phyloP scores from a whole-genome alignment of 2,113 vertebrate genomes.

The Naja naja region DNA sequence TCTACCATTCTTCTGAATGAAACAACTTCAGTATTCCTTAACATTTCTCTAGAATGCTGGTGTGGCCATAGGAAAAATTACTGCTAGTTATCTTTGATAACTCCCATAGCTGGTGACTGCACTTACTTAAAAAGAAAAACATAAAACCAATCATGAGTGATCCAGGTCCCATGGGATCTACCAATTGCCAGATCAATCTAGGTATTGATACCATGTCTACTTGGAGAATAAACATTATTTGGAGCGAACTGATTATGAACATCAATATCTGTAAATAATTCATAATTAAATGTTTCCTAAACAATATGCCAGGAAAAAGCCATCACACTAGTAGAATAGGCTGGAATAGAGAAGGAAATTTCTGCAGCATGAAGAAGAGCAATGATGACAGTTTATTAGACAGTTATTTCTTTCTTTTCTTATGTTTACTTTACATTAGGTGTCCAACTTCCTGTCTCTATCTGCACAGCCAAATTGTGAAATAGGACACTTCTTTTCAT shows the following conservation, averaged over 20 bases:
- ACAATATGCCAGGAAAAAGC: not conserved
- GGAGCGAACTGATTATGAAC: not conserved
- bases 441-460: not conserved
- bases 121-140: not conserved
- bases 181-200: not conserved
- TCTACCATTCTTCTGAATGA: too few relatives aligned
- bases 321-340: not conserved
- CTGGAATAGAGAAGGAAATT: not conserved
- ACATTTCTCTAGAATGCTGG: not conserved
- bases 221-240: not conserved
- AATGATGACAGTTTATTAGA: not conserved
- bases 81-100: not conserved
- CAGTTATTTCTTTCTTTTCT: not conserved
- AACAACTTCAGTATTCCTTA: not conserved
- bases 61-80: not conserved
- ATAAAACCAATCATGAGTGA: not conserved
- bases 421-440: slow-evolving; percentile 16
- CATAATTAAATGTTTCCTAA: not conserved
- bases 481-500: slow-evolving; percentile 45
- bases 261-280: not conserved
- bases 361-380: not conserved
- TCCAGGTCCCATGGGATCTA: not conserved
- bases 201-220: not conserved
- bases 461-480: slow-evolving; percentile 23
- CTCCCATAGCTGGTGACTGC: not conserved